phyloP scores from a whole-genome alignment of 2,888 invertebrate species.

The Campoletis raptor region DNA sequence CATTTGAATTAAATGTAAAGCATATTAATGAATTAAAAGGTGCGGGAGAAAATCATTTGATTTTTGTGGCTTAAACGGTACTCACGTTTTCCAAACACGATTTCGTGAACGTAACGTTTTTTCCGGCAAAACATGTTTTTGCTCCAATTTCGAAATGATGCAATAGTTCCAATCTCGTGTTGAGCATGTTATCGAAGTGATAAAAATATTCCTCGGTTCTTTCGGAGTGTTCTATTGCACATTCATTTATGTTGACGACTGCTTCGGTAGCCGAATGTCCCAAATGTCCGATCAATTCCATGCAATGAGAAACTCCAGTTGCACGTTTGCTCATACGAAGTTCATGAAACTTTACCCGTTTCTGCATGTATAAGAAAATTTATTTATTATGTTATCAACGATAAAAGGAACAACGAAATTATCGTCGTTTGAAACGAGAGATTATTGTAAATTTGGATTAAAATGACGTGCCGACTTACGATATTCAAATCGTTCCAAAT shows the following conservation, averaged over 20 bases:
- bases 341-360: not conserved
- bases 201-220: not conserved
- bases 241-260: not conserved
- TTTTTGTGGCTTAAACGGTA: not conserved
- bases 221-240: not conserved
- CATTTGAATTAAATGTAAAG: no score
- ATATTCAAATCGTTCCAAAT: not conserved
- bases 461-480: not conserved
- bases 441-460: no score
- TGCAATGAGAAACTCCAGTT: not conserved
- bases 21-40: no score
- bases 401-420: not conserved
- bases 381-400: not conserved
- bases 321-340: not conserved
- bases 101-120: not conserved
- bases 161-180: not conserved
- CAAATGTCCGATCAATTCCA: not conserved
- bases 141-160: not conserved
- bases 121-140: not conserved
- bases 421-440: not conserved
- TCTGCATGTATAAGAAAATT: not conserved
- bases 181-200: not conserved
- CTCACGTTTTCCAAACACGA: not conserved
- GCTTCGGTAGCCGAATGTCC: not conserved
- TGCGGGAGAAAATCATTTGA: no score